These are phyloP conservation scores for Drosophila subsilvestris DNA, from an alignment of 2,888 invertebrate species.

Conservation along the genomic window DNA sequence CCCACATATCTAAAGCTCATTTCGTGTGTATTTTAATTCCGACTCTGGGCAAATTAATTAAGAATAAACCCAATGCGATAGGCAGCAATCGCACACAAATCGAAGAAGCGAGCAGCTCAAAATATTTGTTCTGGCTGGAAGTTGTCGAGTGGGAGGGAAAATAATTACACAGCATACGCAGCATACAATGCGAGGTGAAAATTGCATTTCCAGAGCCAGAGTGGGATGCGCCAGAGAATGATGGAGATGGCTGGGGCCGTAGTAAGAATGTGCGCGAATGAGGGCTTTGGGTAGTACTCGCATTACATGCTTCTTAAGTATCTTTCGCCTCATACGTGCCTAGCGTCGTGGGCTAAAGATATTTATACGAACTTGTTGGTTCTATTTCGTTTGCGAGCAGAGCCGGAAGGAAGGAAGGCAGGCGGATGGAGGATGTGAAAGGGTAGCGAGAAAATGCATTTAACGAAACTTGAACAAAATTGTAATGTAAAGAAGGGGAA, in stretches of 20 bases:
- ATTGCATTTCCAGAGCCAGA: conserved; percentile 49
- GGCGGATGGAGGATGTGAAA: conserved; percentile 6
- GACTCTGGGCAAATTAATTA: conserved; percentile 41
- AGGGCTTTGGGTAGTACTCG: conserved; percentile 39
- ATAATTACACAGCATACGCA: conserved; percentile 66
- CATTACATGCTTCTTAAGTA: conserved; percentile 65
- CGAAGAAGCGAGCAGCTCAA: conserved; percentile 28
- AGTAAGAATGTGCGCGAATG: background rate
- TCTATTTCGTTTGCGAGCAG: conserved; percentile 2
- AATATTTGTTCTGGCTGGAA: conserved; percentile 13
- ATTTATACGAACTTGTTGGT: conserved; percentile 59
- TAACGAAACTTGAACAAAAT: conserved; percentile 53
- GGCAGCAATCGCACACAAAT: conserved; percentile 23
- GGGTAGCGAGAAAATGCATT: conserved; percentile 49
- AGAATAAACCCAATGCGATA: conserved; percentile 27
- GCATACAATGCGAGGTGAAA: conserved; percentile 65
- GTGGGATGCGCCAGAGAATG: background rate
- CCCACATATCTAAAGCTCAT: background rate
- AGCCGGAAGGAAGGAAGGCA: background rate
- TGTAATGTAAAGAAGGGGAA: conserved; percentile 51
- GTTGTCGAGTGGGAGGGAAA: conserved; percentile 18
- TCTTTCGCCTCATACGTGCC: conserved; percentile 60
- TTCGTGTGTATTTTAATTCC: conserved; percentile 23
- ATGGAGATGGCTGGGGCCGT: background rate
- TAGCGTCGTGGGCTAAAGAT: conserved; percentile 41